phyloP scores from a whole-genome alignment of 2,888 invertebrate species.

The Amiota minor region DNA sequence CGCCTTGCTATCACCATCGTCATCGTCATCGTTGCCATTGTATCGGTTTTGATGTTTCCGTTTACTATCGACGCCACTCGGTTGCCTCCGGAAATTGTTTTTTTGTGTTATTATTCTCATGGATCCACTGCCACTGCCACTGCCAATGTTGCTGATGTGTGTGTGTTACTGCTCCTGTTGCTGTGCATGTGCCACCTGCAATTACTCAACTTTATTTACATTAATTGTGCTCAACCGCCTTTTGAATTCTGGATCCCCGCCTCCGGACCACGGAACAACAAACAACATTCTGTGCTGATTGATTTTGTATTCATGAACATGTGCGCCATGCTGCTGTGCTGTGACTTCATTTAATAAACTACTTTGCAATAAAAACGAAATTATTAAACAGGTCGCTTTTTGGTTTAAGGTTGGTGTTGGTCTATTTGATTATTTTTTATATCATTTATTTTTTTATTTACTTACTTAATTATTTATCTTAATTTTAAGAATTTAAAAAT shows the following conservation, averaged over 20 bases:
- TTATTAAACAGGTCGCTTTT: constrained; percentile 82
- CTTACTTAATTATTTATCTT: constrained; percentile 10
- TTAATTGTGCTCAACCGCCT: constrained; percentile 51
- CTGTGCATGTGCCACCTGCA: constrained; percentile 11
- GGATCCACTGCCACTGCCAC: neutral
- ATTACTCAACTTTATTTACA: constrained; percentile 34
- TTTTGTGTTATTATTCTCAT: neutral
- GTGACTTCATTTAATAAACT: constrained; percentile 7
- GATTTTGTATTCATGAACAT: constrained; percentile 20
- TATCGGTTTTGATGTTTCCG: neutral
- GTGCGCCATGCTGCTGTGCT: neutral
- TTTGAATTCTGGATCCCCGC: constrained; percentile 42
- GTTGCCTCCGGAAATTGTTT: constrained; percentile 15
- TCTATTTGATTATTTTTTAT: constrained; percentile 38
- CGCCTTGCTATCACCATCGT: neutral
- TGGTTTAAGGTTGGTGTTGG: constrained; percentile 90
- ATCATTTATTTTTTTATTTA: constrained; percentile 31
- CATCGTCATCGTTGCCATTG: neutral
- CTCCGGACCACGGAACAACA: neutral
- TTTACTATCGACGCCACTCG: neutral
- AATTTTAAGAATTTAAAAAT: constrained; percentile 1
- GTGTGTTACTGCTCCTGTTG: neutral
- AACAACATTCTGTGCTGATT: neutral
- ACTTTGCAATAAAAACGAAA: constrained; percentile 24
- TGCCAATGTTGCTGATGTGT: neutral